phyloP scores from a whole-genome alignment of 2,113 vertebrate genomes.

The Ammodytes dubius region DNA sequence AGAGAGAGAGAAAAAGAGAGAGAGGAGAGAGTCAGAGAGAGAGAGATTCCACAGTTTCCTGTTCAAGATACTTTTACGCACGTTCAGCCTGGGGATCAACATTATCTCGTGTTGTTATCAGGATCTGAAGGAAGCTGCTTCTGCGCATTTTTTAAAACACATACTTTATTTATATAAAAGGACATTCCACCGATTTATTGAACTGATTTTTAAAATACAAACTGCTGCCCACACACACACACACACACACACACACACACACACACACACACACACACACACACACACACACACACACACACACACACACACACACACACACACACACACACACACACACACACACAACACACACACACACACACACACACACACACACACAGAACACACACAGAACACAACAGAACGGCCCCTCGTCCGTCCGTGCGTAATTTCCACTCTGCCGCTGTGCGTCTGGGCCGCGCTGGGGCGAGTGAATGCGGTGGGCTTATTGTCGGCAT shows the following conservation, averaged over 20 bases:
- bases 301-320: too few relatives aligned
- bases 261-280: too few relatives aligned
- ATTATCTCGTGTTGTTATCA: conserved; percentile 58
- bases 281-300: too few relatives aligned
- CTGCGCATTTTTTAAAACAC: neutral
- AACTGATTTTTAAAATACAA: conserved; percentile 20
- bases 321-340: too few relatives aligned
- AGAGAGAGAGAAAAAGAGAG: conserved; percentile 25
- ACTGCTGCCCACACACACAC: conserved; percentile 14
- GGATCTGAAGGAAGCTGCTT: neutral
- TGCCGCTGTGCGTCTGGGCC: conserved; percentile 71
- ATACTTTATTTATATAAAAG: conserved; percentile 16
- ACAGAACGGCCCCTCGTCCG: conserved; percentile 36
- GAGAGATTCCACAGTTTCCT: conserved; percentile 56
- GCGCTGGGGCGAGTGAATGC: conserved; percentile 54
- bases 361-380: too few relatives aligned
- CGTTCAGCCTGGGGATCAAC: conserved; percentile 57
- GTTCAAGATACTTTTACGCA: conserved; percentile 61
- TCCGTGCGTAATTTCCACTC: conserved; percentile 61
- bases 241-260: too few relatives aligned
- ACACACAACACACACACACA: too few relatives aligned
- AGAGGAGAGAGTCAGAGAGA: conserved; percentile 38
- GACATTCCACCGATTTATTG: conserved; percentile 42
- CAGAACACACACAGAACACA: too few relatives aligned
- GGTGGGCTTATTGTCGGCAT: conserved; percentile 76